Evolutionary conservation across 2,113 vertebrate genomes (phyloP).

Genomic region (Rissa tridactyla): DNA sequence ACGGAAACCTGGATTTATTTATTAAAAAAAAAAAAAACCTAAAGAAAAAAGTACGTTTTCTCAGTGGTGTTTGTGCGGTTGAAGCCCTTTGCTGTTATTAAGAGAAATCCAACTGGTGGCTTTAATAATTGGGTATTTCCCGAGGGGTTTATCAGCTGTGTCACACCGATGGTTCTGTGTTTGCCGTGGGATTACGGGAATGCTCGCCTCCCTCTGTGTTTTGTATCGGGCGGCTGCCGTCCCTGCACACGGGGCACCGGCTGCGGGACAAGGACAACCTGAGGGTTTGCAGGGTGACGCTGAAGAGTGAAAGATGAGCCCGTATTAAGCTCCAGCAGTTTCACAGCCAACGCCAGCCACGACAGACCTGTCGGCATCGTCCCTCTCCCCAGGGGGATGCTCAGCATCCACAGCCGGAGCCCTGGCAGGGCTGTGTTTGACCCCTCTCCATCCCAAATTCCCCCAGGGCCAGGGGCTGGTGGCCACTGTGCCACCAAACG

Average conservation of each 20-base stretch:
- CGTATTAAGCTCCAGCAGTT: neutral
- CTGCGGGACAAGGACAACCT: neutral
- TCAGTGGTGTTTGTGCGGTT: neutral
- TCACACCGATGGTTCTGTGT: neutral
- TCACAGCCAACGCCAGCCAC: neutral
- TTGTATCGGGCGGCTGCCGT: fast-evolving
- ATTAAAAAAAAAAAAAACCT: neutral
- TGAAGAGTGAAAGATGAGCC: neutral
- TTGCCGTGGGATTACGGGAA: neutral
- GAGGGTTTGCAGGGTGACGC: neutral
- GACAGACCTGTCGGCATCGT: neutral
- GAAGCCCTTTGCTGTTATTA: neutral
- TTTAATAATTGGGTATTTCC: neutral
- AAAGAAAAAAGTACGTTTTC: neutral
- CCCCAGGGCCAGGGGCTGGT: neutral
- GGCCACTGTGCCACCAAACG: neutral
- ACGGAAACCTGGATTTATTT: neutral
- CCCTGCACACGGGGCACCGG: fast-evolving
- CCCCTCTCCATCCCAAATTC: neutral
- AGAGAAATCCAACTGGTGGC: neutral
- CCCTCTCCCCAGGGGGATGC: neutral
- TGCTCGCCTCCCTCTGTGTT: fast-evolving
- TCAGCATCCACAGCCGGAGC: neutral
- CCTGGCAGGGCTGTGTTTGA: neutral
- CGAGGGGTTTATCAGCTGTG: neutral